These are phyloP conservation scores for Oncorhynchus clarkii DNA, from an alignment of 2,113 vertebrate genomes.

Conservation along the genomic window DNA sequence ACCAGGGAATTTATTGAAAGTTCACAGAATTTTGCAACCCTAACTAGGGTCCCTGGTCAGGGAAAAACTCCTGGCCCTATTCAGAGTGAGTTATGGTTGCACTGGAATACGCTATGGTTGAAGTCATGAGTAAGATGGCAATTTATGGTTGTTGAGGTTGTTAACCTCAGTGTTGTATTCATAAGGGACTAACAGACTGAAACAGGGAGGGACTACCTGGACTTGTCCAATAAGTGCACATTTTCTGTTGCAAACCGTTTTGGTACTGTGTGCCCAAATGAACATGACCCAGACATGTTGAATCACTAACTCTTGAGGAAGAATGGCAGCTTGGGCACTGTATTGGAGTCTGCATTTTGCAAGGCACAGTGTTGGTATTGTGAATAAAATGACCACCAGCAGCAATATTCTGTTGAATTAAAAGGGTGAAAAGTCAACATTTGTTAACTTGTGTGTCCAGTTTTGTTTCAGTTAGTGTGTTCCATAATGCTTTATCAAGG, in stretches of 20 bases:
- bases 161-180: slow-evolving; percentile 12
- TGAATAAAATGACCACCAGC: slow-evolving; percentile 52
- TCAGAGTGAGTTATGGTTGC: neutral
- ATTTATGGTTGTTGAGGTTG: slow-evolving; percentile 37
- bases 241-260: slow-evolving; percentile 14
- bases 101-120: slow-evolving; percentile 5
- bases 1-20: too few species aligned
- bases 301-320: neutral
- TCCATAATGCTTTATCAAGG: neutral
- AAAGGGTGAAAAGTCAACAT: slow-evolving; percentile 29
- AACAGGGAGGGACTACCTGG: too few species aligned
- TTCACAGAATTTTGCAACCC: too few species aligned
- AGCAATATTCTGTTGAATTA: slow-evolving; percentile 47
- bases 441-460: slow-evolving; percentile 23
- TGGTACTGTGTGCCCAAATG: too few species aligned
- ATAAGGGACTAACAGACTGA: too few species aligned
- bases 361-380: slow-evolving; percentile 40
- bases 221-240: too few species aligned
- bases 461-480: neutral
- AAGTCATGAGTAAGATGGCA: slow-evolving; percentile 43
- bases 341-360: slow-evolving; percentile 36
- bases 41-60: too few species aligned
- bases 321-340: slow-evolving; percentile 36
- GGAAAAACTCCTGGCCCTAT: too few species aligned
- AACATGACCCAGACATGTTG: neutral